Evolutionary conservation across 1,140 invertebrate species (phyloP).

Genomic region (Theocolax elegans): DNA sequence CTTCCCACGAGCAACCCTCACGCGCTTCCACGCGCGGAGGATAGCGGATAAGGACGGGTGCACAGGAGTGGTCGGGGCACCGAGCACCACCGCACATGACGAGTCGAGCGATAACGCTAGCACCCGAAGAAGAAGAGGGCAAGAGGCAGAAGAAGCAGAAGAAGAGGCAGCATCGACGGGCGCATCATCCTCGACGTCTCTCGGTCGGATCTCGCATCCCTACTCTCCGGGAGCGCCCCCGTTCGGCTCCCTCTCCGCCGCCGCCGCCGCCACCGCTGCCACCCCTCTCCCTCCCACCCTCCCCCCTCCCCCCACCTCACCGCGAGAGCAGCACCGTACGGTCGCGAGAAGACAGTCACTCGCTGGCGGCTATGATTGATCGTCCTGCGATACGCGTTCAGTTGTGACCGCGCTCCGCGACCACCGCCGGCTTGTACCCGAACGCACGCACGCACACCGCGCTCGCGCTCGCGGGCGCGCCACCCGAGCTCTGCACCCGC

Average conservation of each 20-base stretch:
- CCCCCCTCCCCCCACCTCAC: neutral
- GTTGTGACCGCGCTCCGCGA: too few species aligned
- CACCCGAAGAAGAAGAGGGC: too few species aligned
- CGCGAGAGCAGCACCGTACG: neutral
- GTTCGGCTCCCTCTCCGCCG: neutral
- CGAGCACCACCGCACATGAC: too few species aligned
- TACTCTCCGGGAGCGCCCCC: too few species aligned
- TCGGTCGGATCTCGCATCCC: too few species aligned
- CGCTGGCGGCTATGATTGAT: constrained; percentile 34
- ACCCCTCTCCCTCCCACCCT: neutral
- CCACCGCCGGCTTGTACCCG: too few species aligned
- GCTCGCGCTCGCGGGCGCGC: constrained; percentile 23
- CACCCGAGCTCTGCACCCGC: neutral
- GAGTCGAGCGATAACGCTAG: too few species aligned
- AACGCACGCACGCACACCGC: neutral
- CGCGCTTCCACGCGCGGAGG: constrained; percentile 34
- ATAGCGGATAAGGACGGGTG: neutral
- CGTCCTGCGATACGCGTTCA: constrained; percentile 14
- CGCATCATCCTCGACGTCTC: too few species aligned
- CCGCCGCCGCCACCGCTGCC: neutral
- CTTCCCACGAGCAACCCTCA: constrained; percentile 26
- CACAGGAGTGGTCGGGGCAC: too few species aligned
- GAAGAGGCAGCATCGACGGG: too few species aligned
- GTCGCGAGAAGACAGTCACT: neutral
- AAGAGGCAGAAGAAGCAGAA: too few species aligned